A percentile compares a stretch with the other conserved stretches of the same genome.
phyloP scores from a whole-genome alignment of 2,113 vertebrate genomes.

The Cranoglanis bouderius region DNA sequence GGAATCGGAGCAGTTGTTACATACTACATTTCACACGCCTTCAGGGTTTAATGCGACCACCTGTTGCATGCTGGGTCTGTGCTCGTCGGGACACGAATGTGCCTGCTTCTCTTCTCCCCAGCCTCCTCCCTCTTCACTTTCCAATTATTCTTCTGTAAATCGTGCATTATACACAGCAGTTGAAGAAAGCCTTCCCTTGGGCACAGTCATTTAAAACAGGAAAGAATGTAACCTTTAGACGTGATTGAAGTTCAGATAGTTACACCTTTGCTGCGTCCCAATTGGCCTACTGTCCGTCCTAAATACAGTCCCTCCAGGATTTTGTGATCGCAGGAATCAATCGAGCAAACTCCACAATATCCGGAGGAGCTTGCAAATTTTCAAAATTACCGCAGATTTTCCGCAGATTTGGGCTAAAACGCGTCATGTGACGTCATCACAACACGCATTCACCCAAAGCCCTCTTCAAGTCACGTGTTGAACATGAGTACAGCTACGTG shows the following conservation, averaged over 20 bases:
- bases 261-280: not conserved
- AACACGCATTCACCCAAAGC: no score
- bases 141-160: slow-evolving; percentile 36
- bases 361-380: no score
- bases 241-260: not conserved
- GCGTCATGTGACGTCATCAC: no score
- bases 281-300: no score
- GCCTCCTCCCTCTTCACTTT: slow-evolving; percentile 30
- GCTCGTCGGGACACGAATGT: slow-evolving; percentile 62
- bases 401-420: no score
- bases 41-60: slow-evolving; percentile 61
- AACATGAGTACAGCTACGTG: no score
- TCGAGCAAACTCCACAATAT: no score
- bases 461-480: no score
- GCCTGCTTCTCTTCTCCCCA: not conserved
- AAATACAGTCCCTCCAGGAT: no score
- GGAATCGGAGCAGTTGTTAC: slow-evolving; percentile 27
- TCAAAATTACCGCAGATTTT: no score
- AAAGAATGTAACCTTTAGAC: slow-evolving; percentile 19
- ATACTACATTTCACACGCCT: slow-evolving; percentile 47
- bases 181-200: not conserved
- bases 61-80: slow-evolving; percentile 46
- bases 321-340: no score
- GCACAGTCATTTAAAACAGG: not conserved
- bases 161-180: not conserved